A percentile compares a stretch with the other conserved stretches of the same genome.
Conservation (phyloP, 1,140 invertebrate genomes). For the Orius laevigatus region DNA sequence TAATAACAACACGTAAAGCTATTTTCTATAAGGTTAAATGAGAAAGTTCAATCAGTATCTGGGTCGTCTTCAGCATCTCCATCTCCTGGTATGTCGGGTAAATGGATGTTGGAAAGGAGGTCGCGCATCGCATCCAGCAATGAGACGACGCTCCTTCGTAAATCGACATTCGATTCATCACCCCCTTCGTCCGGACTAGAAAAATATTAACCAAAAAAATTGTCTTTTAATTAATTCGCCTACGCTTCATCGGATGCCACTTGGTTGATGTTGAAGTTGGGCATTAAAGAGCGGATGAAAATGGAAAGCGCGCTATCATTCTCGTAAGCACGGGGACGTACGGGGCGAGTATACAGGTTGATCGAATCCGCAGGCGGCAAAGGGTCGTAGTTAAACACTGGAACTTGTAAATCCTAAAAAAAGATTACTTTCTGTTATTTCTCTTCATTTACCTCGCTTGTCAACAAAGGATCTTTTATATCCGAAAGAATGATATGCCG, state of each 20-base stretch:
- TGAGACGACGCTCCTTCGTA: slow-evolving; percentile 42
- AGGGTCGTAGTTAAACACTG: slow-evolving; percentile 66
- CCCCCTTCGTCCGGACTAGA: slow-evolving; percentile 15
- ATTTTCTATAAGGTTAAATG: too few relatives aligned
- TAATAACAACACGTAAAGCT: too few relatives aligned
- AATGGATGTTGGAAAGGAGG: slow-evolving; percentile 43
- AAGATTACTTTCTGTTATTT: slow-evolving; percentile 13
- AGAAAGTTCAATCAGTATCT: slow-evolving; percentile 13
- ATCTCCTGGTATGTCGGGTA: slow-evolving; percentile 22
- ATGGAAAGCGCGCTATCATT: slow-evolving; percentile 32
- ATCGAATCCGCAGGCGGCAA: slow-evolving; percentile 61
- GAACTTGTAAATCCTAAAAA: slow-evolving; percentile 29
- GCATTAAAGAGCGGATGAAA: slow-evolving; percentile 48
- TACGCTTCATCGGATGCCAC: slow-evolving; percentile 18
- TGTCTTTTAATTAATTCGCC: slow-evolving; percentile 9
- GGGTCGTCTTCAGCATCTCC: slow-evolving; percentile 22
- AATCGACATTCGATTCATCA: slow-evolving; percentile 27
- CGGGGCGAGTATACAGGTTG: slow-evolving; percentile 45
- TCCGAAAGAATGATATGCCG: slow-evolving; percentile 69
- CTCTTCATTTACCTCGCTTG: slow-evolving; percentile 26
- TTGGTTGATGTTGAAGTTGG: slow-evolving; percentile 37
- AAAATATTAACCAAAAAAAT: neutral
- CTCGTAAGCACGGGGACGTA: slow-evolving; percentile 24
- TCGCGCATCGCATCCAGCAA: slow-evolving; percentile 57
- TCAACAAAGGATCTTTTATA: slow-evolving; percentile 44